Base-by-base conservation (phyloP, 92 coral and sea anemone species). In the Pocillopora grandis region DNA sequence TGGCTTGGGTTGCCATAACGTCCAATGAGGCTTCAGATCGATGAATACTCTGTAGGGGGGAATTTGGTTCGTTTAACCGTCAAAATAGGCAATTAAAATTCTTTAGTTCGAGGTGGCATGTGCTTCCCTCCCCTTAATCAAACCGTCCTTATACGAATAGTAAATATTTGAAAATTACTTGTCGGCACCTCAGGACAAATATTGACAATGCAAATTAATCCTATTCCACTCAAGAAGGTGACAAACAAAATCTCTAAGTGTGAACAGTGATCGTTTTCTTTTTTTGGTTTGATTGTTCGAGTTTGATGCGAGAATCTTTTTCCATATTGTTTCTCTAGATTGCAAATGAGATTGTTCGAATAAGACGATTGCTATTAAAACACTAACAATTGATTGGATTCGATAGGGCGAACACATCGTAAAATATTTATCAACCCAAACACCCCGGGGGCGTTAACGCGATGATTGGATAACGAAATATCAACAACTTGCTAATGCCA, bases 401-500 rank as follows among this genome's bases (percentile, higher is more conserved):
- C 88, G 90, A 94, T 91, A 90, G 98, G 93, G 79, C 98, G 92
- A 94, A 90, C 86, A 79, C 84, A 93, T 91, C 90, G 94, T 94
- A 84, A 94, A 94, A 94, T 94, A 94, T 94, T 94, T 94, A 94
- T 94, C 93, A 86, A 78, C 80, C 87, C 81, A 85, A 81, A 87
- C 70, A 76, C 90, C 98, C 98, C 89, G 98, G 95, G 84, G 98
- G 98, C 98, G 64, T 71, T 85, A 58, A 68, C 69, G 86, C 86
- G 83, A 82, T 91, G 98, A 94, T 94, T 94, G 98, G 98, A 84
- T 89, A 88, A 88, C 74, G 86, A 90, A 91, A 81, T 94, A 91
- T 94, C 98, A 94, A 94, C 92, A 94, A 91, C 81, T 81, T 62
- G 83, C 90, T 90, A 92, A 91, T 94, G 98, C 95, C 98, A 94